Base-by-base conservation (phyloP, 1,140 invertebrate species). In the Myzus persicae region DNA sequence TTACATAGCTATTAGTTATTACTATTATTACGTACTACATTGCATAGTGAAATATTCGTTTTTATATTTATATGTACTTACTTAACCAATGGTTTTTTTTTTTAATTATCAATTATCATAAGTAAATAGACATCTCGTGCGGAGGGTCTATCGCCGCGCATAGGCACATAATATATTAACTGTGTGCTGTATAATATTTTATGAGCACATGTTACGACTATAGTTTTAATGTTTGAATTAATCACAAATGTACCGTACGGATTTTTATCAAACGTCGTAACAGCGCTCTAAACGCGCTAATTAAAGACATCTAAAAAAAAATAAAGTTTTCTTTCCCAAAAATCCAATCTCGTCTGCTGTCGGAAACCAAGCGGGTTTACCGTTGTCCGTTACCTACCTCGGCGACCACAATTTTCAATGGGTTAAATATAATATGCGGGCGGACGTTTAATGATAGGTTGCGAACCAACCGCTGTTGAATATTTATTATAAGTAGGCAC, bases 41-140 rank as follows among this genome's bases (percentile, higher is more conserved):
- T 84, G 38, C 38, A 84, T 26, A 42, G 82, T 26, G 26, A 84
- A 84, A 84, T 84, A 84, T 11, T 84, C 26, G 24, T 26, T 40
- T 84, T 84, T 84, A 26, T 40, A 2, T 9, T 44, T 85, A 44
- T 44, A 40, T 85, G 84, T 85, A 44, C 40, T 36, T 85, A 44
- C 40, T 36, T 38, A 38, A 38, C 76, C 36, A 76, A 76, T n/a
- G 31, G 59, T 76, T 76, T 67, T 59, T 59, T 84, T 85, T 85
- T 84, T 24, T 85, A 85, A 85, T 85, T 44, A 85, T 31, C 24
- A 85, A 85, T 84, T 85, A 85, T 85, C 26, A 85, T 85, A 85
- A 42, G 82, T 40, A 44, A 26, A 85, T 42, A 85, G 11, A 85
- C 38, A 42, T 42, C 11, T 42, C 26, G 20, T 38, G n/a, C 36